phyloP scores from a whole-genome alignment of 2,888 invertebrate genomes.

The Notocelia uddmanniana region DNA sequence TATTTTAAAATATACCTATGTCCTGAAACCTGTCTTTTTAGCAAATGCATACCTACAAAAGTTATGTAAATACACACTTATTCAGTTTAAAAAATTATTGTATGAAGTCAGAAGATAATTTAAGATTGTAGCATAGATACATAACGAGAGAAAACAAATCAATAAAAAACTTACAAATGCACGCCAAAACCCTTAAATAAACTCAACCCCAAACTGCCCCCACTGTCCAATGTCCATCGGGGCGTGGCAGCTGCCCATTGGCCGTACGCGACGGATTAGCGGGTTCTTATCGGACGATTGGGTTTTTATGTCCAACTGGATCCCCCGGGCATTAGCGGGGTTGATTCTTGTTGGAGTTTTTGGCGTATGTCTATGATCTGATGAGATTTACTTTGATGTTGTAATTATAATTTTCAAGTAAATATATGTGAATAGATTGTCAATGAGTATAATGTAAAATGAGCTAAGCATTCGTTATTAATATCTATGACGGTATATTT shows the following conservation, averaged over 20 bases:
- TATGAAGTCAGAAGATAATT: no score
- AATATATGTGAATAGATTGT: neutral
- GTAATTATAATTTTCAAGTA: neutral
- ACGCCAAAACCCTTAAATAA: slow-evolving; percentile 1
- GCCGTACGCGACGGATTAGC: slow-evolving; percentile 53
- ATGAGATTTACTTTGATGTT: slow-evolving; percentile 17
- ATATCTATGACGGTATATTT: no score
- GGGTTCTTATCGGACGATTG: slow-evolving; percentile 37
- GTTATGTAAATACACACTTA: no score
- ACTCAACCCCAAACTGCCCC: slow-evolving; percentile 31
- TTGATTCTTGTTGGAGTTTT: slow-evolving; percentile 49
- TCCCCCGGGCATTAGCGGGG: slow-evolving; percentile 31
- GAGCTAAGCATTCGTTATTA: no score
- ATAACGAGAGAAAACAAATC: slow-evolving; percentile 2
- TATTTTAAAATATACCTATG: no score
- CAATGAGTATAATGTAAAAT: no score
- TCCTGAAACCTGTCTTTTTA: no score
- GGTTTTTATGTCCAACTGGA: slow-evolving; percentile 36
- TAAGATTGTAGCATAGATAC: neutral
- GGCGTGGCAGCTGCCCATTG: slow-evolving; percentile 60
- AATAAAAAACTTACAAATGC: neutral
- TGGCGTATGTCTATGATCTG: neutral
- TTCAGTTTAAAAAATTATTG: no score
- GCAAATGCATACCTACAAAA: no score
- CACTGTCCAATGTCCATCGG: slow-evolving; percentile 63